A percentile compares a stretch with the other conserved stretches of the same genome.
These are phyloP conservation scores for Chymomyza fuscimana DNA, from an alignment of 2,888 invertebrate genomes.

Conservation along the genomic window DNA sequence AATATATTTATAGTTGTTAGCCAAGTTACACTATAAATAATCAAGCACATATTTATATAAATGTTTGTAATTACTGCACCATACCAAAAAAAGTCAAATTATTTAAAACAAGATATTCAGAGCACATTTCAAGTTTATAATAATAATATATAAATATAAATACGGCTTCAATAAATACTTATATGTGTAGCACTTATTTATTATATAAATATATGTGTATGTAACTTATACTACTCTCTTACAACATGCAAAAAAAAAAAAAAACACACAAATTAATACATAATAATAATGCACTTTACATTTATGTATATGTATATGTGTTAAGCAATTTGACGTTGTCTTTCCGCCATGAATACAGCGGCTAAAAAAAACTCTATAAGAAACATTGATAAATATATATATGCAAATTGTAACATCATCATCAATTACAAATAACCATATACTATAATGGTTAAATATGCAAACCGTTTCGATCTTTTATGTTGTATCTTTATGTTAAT, in stretches of 20 bases:
- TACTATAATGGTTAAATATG: neutral
- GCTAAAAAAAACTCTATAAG: slow-evolving; percentile 16
- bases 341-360: slow-evolving; percentile 71
- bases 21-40: slow-evolving; percentile 34
- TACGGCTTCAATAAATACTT: slow-evolving; percentile 64
- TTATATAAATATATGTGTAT: slow-evolving; percentile 8
- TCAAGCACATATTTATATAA: slow-evolving; percentile 42
- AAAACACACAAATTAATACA: slow-evolving; percentile 15
- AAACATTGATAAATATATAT: neutral
- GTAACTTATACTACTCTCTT: slow-evolving; percentile 3
- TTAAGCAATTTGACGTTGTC: slow-evolving; percentile 56
- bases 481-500: neutral
- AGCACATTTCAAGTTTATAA: slow-evolving; percentile 56
- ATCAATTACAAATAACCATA: slow-evolving; percentile 45
- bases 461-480: neutral
- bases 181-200: slow-evolving; percentile 70
- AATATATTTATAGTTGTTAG: slow-evolving; percentile 41
- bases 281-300: slow-evolving; percentile 56
- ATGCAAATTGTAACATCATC: slow-evolving; percentile 45
- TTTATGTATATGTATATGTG: slow-evolving; percentile 74
- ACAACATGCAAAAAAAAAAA: slow-evolving; percentile 7
- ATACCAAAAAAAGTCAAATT: slow-evolving; percentile 27
- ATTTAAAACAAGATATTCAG: slow-evolving; percentile 49
- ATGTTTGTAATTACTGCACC: slow-evolving; percentile 58
- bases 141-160: slow-evolving; percentile 36